Percentiles rank a stretch among this genome's conserved stretches.
Evolutionary conservation across 2,797 vertebrate genomes (phyloP).

Genomic region (Malurus leucopterus): DNA sequence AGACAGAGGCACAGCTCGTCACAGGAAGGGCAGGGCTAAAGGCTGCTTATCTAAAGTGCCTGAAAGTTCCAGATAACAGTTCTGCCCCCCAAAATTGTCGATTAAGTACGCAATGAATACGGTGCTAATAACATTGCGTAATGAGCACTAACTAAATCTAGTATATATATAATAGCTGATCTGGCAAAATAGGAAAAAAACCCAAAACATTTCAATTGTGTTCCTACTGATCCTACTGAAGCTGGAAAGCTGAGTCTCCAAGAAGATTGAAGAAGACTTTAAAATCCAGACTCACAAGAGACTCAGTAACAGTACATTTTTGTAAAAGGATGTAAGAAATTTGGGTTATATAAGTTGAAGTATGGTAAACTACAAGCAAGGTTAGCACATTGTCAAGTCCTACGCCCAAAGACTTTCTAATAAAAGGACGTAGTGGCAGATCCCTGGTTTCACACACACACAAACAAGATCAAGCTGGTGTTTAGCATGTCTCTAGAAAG

Average conservation of each 20-base stretch:
- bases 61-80: slow-evolving; percentile 28
- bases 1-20: neutral
- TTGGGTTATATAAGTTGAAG: neutral
- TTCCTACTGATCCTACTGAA: neutral
- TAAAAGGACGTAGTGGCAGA: accelerated
- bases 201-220: neutral
- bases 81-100: neutral
- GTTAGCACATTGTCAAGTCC: neutral
- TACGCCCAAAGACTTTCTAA: neutral
- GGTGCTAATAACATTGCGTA: neutral
- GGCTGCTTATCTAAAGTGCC: slow-evolving; percentile 38
- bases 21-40: slow-evolving; percentile 52
- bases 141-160: neutral
- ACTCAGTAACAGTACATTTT: neutral
- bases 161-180: neutral
- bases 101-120: neutral
- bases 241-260: neutral
- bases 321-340: neutral
- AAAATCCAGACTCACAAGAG: neutral
- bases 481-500: neutral
- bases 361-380: neutral
- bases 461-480: neutral
- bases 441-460: neutral
- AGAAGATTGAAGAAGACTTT: neutral
- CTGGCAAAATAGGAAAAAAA: neutral